Percentiles rank a stretch among this genome's conserved stretches.
phyloP scores from a whole-genome alignment of 2,797 vertebrate genomes.

The Hydrophis major region DNA sequence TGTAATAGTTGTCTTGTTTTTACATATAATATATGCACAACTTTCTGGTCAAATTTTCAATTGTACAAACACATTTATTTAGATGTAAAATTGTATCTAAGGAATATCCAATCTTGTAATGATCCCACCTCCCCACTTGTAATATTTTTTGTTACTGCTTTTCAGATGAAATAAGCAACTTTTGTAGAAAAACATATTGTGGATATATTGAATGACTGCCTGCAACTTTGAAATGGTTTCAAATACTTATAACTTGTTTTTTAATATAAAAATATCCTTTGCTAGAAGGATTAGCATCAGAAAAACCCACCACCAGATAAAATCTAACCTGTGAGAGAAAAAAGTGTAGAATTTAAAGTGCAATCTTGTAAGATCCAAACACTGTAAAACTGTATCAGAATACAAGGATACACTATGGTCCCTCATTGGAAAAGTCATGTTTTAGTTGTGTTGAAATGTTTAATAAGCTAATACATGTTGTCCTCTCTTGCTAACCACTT shows the following conservation, averaged over 20 bases:
- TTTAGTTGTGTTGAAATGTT: background rate
- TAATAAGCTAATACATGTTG: background rate
- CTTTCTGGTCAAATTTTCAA: conserved; percentile 15
- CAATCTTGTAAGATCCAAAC: background rate
- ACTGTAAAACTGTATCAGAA: background rate
- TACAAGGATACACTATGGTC: background rate
- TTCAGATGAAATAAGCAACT: conserved; percentile 35
- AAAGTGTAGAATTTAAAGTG: background rate
- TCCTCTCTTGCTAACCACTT: background rate
- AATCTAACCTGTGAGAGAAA: background rate
- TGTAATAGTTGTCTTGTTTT: background rate
- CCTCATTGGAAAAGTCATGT: background rate
- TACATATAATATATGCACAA: background rate
- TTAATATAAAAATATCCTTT: background rate
- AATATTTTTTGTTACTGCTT: conserved; percentile 20
- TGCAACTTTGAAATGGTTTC: background rate
- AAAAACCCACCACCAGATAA: background rate
- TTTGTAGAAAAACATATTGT: background rate
- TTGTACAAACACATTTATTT: conserved; percentile 11
- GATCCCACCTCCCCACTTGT: background rate
- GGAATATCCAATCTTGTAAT: background rate
- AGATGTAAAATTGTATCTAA: background rate
- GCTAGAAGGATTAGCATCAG: background rate
- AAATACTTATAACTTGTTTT: background rate
- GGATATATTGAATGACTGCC: background rate